phyloP scores from a whole-genome alignment of 1,140 invertebrate species.

The Apolygus lucorum region DNA sequence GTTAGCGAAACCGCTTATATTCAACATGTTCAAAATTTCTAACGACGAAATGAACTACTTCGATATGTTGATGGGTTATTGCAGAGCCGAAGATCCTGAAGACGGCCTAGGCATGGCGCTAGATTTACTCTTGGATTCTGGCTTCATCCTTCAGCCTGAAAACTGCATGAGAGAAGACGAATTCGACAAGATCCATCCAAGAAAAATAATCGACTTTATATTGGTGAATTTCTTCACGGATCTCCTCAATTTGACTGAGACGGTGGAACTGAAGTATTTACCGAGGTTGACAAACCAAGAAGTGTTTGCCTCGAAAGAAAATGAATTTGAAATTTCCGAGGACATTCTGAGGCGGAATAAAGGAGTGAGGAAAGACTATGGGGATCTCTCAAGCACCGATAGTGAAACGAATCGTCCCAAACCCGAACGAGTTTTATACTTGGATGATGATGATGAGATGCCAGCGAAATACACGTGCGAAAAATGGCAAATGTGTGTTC shows the following conservation, averaged over 20 bases:
- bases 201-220: slow-evolving; percentile 17
- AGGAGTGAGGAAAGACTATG: neutral
- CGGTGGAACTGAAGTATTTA: slow-evolving; percentile 8
- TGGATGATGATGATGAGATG: slow-evolving; percentile 1
- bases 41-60: slow-evolving; percentile 47
- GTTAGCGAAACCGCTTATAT: slow-evolving; percentile 45
- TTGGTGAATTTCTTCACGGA: slow-evolving; percentile 8
- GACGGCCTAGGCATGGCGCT: slow-evolving; percentile 48
- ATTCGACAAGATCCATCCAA: slow-evolving; percentile 6
- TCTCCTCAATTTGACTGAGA: neutral
- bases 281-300: neutral
- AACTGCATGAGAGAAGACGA: slow-evolving; percentile 4
- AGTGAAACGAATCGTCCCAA: neutral
- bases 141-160: slow-evolving; percentile 3
- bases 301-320: slow-evolving; percentile 1
- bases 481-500: slow-evolving; percentile 20
- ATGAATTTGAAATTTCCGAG: slow-evolving; percentile 13
- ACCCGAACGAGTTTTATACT: neutral
- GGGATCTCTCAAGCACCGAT: neutral
- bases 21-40: slow-evolving; percentile 43
- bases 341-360: slow-evolving; percentile 2
- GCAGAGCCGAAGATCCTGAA: slow-evolving; percentile 45
- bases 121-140: slow-evolving; percentile 36
- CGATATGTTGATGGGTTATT: slow-evolving; percentile 48
- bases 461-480: neutral